Evolutionary conservation across 1,140 invertebrate genomes (phyloP).

Genomic region (Campoletis sonorensis): DNA sequence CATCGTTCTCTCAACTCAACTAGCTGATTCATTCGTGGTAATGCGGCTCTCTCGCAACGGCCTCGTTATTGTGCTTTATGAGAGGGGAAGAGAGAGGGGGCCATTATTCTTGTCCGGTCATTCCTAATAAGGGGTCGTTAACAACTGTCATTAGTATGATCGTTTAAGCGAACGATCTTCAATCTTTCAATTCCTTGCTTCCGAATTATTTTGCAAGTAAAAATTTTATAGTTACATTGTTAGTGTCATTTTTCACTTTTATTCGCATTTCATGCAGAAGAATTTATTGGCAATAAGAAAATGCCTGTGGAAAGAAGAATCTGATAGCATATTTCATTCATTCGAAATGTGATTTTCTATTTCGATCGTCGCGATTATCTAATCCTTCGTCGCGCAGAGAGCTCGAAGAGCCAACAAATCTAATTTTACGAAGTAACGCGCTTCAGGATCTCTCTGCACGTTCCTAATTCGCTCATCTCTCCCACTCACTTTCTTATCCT

Average conservation of each 20-base stretch:
- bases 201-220: background rate
- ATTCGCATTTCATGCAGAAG: too few relatives aligned
- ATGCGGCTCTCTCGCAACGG: background rate
- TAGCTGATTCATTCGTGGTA: background rate
- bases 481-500: background rate
- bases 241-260: too few relatives aligned
- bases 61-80: conserved; percentile 4
- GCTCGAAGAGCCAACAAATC: conserved; percentile 54
- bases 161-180: background rate
- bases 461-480: background rate
- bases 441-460: background rate
- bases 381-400: conserved; percentile 53
- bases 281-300: too few relatives aligned
- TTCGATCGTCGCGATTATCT: conserved; percentile 52
- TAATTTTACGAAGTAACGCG: conserved; percentile 55
- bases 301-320: too few relatives aligned
- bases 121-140: background rate
- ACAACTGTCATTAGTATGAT: background rate
- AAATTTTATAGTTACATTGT: too few relatives aligned
- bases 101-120: conserved; percentile 5
- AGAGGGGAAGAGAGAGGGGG: background rate
- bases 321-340: too few relatives aligned
- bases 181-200: background rate
- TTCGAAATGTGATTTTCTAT: too few relatives aligned
- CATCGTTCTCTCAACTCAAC: background rate